Base-by-base conservation (phyloP, 2,797 vertebrate genomes). In the Crenuchus spilurus region DNA sequence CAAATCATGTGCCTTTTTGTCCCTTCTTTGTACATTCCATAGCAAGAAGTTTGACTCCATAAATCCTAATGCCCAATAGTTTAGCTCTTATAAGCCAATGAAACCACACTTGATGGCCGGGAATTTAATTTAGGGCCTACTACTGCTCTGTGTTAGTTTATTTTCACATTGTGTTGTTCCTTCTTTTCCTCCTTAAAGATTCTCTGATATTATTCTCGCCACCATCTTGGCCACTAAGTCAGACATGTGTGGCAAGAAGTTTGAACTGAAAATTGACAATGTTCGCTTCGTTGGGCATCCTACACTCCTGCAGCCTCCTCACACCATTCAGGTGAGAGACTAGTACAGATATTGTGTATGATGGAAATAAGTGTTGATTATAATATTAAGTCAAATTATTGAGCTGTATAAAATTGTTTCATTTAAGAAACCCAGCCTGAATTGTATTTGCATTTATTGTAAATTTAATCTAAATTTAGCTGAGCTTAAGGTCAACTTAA, bases 151-250 rank as follows among this genome's bases (percentile, higher is more conserved):
- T 37, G 20, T 31, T 31, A 64, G 66, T 18, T 79, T 7, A 30
- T 22, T 30, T 52, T 7, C 16, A 70, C 18, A 63, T 22, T 33
- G 28, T 14, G 18, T 60, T 71, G 46, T 51, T 14, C 9, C 71
- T 54, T 65, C 5, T 78, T 1, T 62, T 8, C 35, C 6, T 28
- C 24, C 1, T 6, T 79, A 44, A 90, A 99, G 97, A 92, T 99
- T 99, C 87, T 99, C 98, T 0, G 98, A 99, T 86, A 95, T 94
- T 84, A 98, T 99, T 89, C 93, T 99, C 39, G 96, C 97, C 78
- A 99, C 98, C 37, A 99, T 99, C 89, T 88, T 99, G 90, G 97
- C 98, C 80, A 98, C 98, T 77, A 99, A 99, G 84, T 98, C 97
- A 4, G 98, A 99, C 66, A 98, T 99, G 92, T 99, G 97, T 70